Evolutionary conservation across 37 sponge, comb jelly and placozoan genomes (phyloP), one percentile per base, ranked within the genome.

Genomic region (Beroe forskalii): DNA sequence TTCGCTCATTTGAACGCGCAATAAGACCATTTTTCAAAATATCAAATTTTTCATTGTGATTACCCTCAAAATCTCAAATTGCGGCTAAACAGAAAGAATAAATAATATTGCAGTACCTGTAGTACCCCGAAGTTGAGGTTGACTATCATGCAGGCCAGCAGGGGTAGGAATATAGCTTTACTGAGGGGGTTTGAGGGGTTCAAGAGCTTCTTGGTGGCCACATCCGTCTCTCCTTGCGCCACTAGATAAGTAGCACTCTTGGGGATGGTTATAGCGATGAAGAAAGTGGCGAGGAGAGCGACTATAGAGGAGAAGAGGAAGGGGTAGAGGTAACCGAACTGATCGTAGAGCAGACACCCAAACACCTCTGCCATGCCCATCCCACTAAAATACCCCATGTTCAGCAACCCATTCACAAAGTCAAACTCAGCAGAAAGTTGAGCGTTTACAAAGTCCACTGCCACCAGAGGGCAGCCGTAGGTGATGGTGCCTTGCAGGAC

Each of bases 321-420:
- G 8, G 76, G 76, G 3, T 3, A 4, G 4, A 72, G 37, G 40
- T 72, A 72, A 4, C 76, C 76, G 3, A 72, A 38, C 3, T 3
- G 4, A 72, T 72, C 76, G 40, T 72, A 72, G 37, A 72, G 37
- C 40, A 72, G 40, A 36, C 76, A 72, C 37, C 76, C 76, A 4
- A 72, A 14, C 8, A 27, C 19, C 40, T 72, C 76, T 20, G 40
- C 40, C 19, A 72, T 8, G 8, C 76, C 76, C 8, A 32, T 33
- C 4, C 76, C 76, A 32, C 19, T 37, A 22, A 38, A 72, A 12
- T 23, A 32, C 19, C 76, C 76, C 76, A 72, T 72, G 22, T 22
- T 38, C 22, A 72, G 27, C 22, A 72, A 12, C 8, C 76, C 76
- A 72, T 72, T 72, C 3, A 72, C 9, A 4, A 20, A 4, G 22